Evolutionary conservation across 2,113 vertebrate species (phyloP).

Genomic region (Colistium nudipinnis): DNA sequence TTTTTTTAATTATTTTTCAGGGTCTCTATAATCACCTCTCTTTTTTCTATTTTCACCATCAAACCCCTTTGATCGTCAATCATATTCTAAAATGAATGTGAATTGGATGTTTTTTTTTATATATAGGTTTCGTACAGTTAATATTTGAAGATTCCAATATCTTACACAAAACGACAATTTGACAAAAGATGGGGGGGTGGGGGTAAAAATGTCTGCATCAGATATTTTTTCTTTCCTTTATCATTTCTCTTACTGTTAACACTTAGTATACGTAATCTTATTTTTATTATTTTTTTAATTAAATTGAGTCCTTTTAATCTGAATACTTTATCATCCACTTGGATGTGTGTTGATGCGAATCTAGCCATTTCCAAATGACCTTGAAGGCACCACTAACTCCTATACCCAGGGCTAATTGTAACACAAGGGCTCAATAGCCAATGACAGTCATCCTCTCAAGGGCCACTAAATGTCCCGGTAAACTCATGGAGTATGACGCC

Average conservation of each 20-base stretch:
- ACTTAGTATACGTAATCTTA: not conserved
- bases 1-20: not conserved
- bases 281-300: not conserved
- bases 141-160: too few species aligned
- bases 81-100: not conserved
- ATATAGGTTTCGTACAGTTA: not conserved
- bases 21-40: too few species aligned
- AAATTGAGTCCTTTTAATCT: not conserved
- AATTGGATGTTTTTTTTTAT: not conserved
- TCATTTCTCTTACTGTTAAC: not conserved
- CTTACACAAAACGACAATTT: not conserved
- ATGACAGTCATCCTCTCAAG: constrained; percentile 52
- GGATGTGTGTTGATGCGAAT: constrained; percentile 10
- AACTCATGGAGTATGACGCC: constrained; percentile 6
- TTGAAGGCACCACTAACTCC: constrained; percentile 35
- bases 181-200: too few species aligned
- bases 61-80: not conserved
- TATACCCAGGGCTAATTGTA: constrained; percentile 60
- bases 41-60: constrained; percentile 9
- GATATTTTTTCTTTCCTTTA: not conserved
- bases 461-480: constrained; percentile 9
- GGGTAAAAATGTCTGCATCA: not conserved
- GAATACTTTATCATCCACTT: not conserved
- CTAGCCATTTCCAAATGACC: constrained; percentile 25
- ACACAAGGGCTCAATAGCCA: constrained; percentile 60